Conservation (phyloP, 1,140 invertebrate genomes). For the Drosophila setifemur region DNA sequence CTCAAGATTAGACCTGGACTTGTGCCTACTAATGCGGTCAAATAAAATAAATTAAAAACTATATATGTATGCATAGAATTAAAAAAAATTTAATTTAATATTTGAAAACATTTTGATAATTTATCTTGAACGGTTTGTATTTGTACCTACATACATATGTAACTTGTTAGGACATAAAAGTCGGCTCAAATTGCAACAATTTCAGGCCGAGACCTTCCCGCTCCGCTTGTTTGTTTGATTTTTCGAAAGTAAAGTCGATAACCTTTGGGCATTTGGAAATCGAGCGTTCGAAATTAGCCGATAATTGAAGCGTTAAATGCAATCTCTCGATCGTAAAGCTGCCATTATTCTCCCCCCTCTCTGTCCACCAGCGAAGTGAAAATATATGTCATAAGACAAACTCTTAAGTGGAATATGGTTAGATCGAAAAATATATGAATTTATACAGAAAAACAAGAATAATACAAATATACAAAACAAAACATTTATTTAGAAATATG, state of each 20-base stretch:
- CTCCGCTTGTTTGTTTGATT: slow-evolving; percentile 16
- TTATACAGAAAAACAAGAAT: no score
- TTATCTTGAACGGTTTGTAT: not conserved
- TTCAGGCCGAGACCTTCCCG: slow-evolving; percentile 24
- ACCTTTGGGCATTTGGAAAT: slow-evolving; percentile 55
- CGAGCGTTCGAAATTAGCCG: slow-evolving; percentile 24
- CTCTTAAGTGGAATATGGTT: no score
- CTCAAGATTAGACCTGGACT: slow-evolving; percentile 20
- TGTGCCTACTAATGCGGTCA: slow-evolving; percentile 1
- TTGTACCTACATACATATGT: no score
- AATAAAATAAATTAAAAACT: no score
- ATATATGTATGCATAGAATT: not conserved
- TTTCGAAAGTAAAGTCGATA: slow-evolving; percentile 56
- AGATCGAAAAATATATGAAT: no score
- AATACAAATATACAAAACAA: no score
- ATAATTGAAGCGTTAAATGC: slow-evolving; percentile 40
- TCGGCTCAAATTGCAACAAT: slow-evolving; percentile 8
- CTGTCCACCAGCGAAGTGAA: no score
- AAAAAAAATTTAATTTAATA: not conserved
- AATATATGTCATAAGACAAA: no score
- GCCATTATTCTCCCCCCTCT: not conserved
- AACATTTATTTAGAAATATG: no score
- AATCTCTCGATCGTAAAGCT: slow-evolving; percentile 28
- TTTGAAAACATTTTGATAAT: no score
- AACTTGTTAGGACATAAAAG: not conserved